phyloP scores from a whole-genome alignment of 2,797 vertebrate species.

The Brachyalestes nurse region DNA sequence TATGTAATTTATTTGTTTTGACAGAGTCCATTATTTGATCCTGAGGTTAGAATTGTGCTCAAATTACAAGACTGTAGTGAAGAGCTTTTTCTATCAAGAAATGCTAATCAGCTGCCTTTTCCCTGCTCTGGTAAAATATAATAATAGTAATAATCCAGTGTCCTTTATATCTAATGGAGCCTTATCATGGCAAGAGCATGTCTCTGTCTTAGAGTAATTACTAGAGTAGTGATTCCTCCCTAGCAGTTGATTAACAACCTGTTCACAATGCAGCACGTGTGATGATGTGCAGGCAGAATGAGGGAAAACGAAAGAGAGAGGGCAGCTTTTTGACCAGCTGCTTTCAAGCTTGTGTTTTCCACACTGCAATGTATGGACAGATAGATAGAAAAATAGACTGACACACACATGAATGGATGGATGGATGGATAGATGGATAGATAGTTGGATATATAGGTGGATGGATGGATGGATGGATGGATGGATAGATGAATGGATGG shows the following conservation, averaged over 20 bases:
- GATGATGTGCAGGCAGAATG: constrained; percentile 31
- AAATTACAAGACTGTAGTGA: constrained; percentile 50
- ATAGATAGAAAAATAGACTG: neutral
- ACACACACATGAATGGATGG: neutral
- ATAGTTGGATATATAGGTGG: too few species aligned
- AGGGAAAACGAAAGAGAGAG: constrained; percentile 27
- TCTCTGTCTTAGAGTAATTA: constrained; percentile 50
- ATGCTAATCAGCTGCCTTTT: constrained; percentile 58
- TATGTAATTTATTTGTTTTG: constrained; percentile 60
- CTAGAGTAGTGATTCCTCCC: constrained; percentile 32
- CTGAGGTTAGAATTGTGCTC: constrained; percentile 58
- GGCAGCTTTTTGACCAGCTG: neutral
- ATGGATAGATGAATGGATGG: too few species aligned
- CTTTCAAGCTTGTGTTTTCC: neutral
- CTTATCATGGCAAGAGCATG: constrained; percentile 42
- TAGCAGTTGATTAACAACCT: constrained; percentile 47
- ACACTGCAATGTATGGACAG: neutral
- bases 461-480: too few species aligned
- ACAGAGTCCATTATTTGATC: constrained; percentile 47
- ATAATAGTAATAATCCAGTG: constrained; percentile 34
- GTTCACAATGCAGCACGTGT: constrained; percentile 41
- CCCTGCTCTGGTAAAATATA: constrained; percentile 19
- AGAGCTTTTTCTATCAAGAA: constrained; percentile 55
- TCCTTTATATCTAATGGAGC: constrained; percentile 40
- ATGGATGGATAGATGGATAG: too few species aligned